Evolutionary conservation across 1,140 invertebrate species (phyloP).

Genomic region (Hyles vespertilio): DNA sequence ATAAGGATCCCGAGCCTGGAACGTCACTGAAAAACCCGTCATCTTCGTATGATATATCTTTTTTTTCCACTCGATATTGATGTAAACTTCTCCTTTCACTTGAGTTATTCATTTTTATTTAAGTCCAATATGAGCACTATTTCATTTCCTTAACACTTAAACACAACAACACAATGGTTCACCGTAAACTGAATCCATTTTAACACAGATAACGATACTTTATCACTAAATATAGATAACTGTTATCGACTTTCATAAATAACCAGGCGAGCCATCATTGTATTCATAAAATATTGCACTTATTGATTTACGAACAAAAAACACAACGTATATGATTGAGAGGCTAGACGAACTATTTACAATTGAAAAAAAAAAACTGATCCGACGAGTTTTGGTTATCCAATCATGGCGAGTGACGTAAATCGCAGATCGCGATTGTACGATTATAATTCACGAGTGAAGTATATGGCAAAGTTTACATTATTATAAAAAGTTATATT

Average conservation of each 20-base stretch:
- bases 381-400: conserved; percentile 49
- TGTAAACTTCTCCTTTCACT: conserved; percentile 16
- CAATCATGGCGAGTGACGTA: conserved; percentile 51
- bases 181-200: conserved; percentile 34
- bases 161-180: conserved; percentile 31
- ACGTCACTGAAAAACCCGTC: conserved; percentile 53
- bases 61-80: conserved; percentile 11
- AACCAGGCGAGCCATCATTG: conserved; percentile 8
- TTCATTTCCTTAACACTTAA: conserved; percentile 30
- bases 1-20: conserved; percentile 46
- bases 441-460: conserved; percentile 14
- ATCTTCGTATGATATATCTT: conserved; percentile 35
- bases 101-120: conserved; percentile 35
- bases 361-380: conserved; percentile 55
- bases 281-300: conserved; percentile 6
- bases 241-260: conserved; percentile 32
- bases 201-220: conserved; percentile 40
- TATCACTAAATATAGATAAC: conserved; percentile 49
- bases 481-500: not conserved
- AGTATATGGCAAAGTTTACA: not conserved
- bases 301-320: conserved; percentile 25
- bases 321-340: conserved; percentile 31
- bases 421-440: conserved; percentile 19
- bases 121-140: conserved; percentile 16
- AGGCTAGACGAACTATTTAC: conserved; percentile 53